Base-by-base conservation (phyloP, 2,113 vertebrate species). In the Lepisosteus oculatus region DNA sequence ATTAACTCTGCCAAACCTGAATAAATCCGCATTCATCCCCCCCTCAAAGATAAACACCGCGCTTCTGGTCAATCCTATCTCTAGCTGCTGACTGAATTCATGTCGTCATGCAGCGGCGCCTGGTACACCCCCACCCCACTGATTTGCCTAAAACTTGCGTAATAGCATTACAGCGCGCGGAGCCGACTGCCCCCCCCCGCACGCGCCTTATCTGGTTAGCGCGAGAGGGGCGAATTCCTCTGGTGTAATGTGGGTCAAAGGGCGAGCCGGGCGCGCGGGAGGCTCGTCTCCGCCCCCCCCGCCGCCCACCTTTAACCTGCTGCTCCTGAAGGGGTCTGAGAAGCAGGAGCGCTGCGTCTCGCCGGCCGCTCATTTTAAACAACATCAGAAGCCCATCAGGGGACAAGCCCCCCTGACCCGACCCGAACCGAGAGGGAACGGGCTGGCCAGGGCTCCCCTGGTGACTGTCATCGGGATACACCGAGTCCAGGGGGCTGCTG, bases 61-160 rank as follows among this genome's bases (percentile, higher is more conserved):
- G 68, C 5, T 6, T 6, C 9, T 51, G 61, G 15, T 67, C 71
- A 67, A 67, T 62, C 56, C 43, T 68, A 29, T 44, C 72, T 11
- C 63, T 67, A 14, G 62, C 41, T 56, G 69, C 47, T 47, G 65
- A 72, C 65, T 71, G 61, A 74, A 76, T 44, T 43, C 8, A 13
- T 72, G 45, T 67, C 71, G 70, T 76, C 65, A 68, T 75, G 69
- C 44, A 17, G 76, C 79, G 62, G 64, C 62, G 15, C 74, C 15
- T 44, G n/a, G 64, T 47, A 45, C 15, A 41, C 14, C 43, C 57
- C 55, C 29, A 1, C 41, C 43, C 15, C 43, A 15, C n/a, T 9
- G 66, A 73, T 73, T 57, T 68, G 57, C 72, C 55, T 42, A 67
- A 8, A 70, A 62, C 72, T 61, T 73, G 72, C 61, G 44, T 59